Percentiles rank a stretch among this genome's conserved stretches.
These are phyloP conservation scores for Elgonia sp. DNA, from an alignment of 2,888 invertebrate species.

Conservation along the genomic window DNA sequence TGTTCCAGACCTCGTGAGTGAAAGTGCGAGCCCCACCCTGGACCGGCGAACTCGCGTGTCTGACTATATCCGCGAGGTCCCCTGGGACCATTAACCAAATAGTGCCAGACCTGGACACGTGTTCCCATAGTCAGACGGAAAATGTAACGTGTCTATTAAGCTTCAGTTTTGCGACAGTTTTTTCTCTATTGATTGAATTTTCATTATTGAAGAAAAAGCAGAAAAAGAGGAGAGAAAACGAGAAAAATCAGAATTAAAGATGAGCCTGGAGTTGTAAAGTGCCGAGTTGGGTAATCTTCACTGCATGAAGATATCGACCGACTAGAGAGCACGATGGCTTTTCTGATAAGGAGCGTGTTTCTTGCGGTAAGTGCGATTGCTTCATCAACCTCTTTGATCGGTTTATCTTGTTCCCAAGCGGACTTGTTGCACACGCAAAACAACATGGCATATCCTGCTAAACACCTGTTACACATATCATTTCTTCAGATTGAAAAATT, in stretches of 20 bases:
- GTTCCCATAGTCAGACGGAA: constrained; percentile 33
- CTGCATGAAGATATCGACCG: constrained; percentile 57
- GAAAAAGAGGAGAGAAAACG: neutral
- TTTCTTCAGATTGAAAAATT: no score
- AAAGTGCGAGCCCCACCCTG: constrained; percentile 75
- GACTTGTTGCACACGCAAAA: constrained; percentile 47
- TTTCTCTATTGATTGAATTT: no score
- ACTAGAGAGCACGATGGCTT: constrained; percentile 62
- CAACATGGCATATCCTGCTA: constrained; percentile 54
- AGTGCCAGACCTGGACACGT: constrained; percentile 54
- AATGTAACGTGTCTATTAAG: constrained; percentile 29
- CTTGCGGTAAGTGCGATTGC: constrained; percentile 71
- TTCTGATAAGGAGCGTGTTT: constrained; percentile 67
- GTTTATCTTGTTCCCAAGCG: constrained; percentile 59
- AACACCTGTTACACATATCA: constrained; percentile 15
- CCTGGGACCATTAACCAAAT: constrained; percentile 56
- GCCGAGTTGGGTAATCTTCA: constrained; percentile 54
- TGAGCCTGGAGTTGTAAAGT: constrained; percentile 43
- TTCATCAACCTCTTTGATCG: constrained; percentile 36
- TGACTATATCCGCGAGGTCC: constrained; percentile 52
- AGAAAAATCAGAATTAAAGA: constrained; percentile 1
- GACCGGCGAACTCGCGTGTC: constrained; percentile 64
- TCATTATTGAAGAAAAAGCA: neutral
- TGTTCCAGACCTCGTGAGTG: constrained; percentile 55
- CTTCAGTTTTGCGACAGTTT: neutral